These are phyloP conservation scores for Craniophora ligustri DNA, from an alignment of 2,888 invertebrate species.

Conservation along the genomic window DNA sequence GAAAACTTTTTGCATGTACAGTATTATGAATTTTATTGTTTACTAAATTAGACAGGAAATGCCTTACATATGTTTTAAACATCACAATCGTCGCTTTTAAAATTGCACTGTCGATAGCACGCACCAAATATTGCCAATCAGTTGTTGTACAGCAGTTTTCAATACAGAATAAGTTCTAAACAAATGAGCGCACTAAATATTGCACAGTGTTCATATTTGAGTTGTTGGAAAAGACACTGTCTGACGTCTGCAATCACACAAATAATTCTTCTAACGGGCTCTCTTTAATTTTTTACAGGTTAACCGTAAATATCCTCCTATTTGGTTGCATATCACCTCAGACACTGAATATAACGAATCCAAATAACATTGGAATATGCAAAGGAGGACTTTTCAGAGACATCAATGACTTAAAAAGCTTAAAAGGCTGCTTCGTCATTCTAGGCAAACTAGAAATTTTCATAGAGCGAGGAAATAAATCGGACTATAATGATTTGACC, in stretches of 20 bases:
- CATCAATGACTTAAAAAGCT: conserved; percentile 10
- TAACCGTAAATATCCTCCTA: conserved; percentile 7
- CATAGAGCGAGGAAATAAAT: conserved; percentile 84
- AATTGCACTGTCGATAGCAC: too few relatives aligned
- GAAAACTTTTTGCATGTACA: neutral
- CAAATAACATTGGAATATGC: conserved; percentile 38
- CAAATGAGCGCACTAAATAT: too few relatives aligned
- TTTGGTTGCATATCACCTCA: conserved; percentile 27
- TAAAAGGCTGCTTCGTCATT: conserved; percentile 88
- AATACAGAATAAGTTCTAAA: too few relatives aligned
- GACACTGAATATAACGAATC: conserved; percentile 30
- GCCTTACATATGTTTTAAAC: too few relatives aligned
- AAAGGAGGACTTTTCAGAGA: conserved; percentile 30
- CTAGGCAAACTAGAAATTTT: conserved; percentile 94
- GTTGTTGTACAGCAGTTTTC: too few relatives aligned
- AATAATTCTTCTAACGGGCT: too few relatives aligned
- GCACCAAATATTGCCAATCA: too few relatives aligned
- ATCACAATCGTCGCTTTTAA: too few relatives aligned
- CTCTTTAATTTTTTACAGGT: conserved; percentile 24
- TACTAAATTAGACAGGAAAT: neutral
- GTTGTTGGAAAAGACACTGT: too few relatives aligned
- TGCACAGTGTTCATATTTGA: too few relatives aligned
- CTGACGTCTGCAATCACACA: too few relatives aligned
- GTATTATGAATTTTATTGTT: neutral
- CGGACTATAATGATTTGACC: conserved; percentile 84